Conservation (phyloP, 2,113 vertebrate genomes). For the Catharus fuscescens region DNA sequence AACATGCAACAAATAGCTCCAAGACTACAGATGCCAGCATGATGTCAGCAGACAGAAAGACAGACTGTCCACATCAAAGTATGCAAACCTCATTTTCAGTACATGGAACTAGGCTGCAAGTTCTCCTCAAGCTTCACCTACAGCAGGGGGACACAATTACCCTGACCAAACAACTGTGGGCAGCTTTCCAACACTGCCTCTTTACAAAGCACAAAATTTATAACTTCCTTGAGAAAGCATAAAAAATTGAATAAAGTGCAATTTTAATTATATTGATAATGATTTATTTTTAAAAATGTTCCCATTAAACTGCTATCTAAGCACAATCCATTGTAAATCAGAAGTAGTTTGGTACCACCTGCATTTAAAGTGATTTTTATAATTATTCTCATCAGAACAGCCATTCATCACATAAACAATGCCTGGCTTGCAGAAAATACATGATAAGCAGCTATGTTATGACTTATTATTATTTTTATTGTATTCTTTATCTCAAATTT, state of each 20-base stretch:
- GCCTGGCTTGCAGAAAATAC: not conserved
- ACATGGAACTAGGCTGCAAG: not conserved
- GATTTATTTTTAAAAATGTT: conserved; percentile 13
- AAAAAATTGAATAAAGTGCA: not conserved
- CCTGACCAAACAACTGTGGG: not conserved
- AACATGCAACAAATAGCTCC: not conserved
- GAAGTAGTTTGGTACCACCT: not conserved
- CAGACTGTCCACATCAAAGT: not conserved
- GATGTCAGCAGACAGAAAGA: not conserved
- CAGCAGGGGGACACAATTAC: not conserved
- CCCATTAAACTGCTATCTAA: not conserved
- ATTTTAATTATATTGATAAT: not conserved
- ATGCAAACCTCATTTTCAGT: not conserved
- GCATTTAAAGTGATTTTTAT: conserved; percentile 36
- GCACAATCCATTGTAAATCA: not conserved
- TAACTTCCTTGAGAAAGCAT: conserved; percentile 3
- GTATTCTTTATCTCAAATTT: not conserved
- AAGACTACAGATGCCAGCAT: not conserved
- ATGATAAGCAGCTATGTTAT: not conserved
- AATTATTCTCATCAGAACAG: conserved; percentile 37
- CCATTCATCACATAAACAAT: conserved; percentile 51
- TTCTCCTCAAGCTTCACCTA: not conserved
- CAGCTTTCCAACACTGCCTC: not conserved
- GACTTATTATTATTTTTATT: not conserved
- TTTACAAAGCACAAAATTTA: not conserved